phyloP scores from a whole-genome alignment of 2,888 invertebrate species.

The Spodoptera picta region DNA sequence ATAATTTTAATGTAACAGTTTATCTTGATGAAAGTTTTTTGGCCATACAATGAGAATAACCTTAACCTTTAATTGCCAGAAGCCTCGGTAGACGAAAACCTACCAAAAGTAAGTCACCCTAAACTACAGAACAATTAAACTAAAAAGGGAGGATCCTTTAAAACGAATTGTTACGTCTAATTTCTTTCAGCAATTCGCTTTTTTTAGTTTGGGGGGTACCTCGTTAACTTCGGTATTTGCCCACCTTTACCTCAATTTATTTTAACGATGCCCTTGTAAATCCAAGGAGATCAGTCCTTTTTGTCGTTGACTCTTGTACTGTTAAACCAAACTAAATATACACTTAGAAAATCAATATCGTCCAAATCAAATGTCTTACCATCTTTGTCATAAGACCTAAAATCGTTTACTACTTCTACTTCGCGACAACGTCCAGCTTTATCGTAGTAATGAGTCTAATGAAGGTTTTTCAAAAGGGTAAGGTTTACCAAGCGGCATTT shows the following conservation, averaged over 20 bases:
- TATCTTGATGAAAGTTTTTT: too few species aligned
- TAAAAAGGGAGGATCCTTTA: constrained; percentile 33
- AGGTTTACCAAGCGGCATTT: constrained; percentile 72
- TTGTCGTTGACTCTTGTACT: constrained; percentile 66
- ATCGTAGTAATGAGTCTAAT: constrained; percentile 77
- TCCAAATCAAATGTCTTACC: constrained; percentile 33
- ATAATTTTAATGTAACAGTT: too few species aligned
- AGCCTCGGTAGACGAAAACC: neutral
- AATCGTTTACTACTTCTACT: constrained; percentile 39
- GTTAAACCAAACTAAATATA: constrained; percentile 52
- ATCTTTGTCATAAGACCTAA: constrained; percentile 37
- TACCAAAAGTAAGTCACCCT: constrained; percentile 19
- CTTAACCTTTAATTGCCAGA: constrained; percentile 5
- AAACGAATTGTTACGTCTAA: constrained; percentile 66
- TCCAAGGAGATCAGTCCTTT: constrained; percentile 75
- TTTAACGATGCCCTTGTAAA: constrained; percentile 79
- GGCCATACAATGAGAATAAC: too few species aligned
- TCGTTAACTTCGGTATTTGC: constrained; percentile 72
- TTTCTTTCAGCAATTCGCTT: constrained; percentile 59
- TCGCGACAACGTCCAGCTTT: constrained; percentile 45
- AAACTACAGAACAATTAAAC: constrained; percentile 41
- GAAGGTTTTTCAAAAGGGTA: constrained; percentile 79
- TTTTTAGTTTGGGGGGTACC: constrained; percentile 57
- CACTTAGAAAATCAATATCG: constrained; percentile 23
- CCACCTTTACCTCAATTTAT: constrained; percentile 81